A percentile compares a stretch with the other conserved stretches of the same genome.
Conservation (phyloP, 92 coral and sea anemone genomes). For the Parazoanthus swiftii region DNA sequence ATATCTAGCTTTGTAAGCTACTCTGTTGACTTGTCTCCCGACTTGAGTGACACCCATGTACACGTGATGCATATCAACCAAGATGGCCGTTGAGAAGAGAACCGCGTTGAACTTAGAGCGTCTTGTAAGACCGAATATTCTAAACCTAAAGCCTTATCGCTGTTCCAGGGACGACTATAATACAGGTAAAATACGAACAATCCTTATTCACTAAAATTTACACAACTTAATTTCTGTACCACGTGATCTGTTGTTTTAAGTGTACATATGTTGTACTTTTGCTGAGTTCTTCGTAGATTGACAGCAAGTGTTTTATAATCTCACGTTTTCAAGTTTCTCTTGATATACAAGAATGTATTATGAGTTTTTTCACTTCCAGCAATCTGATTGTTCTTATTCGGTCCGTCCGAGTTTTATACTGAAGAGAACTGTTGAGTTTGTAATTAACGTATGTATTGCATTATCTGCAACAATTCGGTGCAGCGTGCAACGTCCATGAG, state of each 20-base stretch:
- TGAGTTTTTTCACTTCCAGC: not conserved
- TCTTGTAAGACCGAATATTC: constrained; percentile 56
- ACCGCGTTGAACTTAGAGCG: constrained; percentile 17
- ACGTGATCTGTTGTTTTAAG: not conserved
- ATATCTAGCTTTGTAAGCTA: too few relatives aligned
- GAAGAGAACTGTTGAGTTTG: not conserved
- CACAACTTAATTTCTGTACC: not conserved
- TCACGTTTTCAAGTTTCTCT: not conserved
- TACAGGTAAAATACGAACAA: constrained; percentile 17
- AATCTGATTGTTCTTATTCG: not conserved
- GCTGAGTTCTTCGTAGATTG: not conserved
- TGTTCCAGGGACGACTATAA: constrained; percentile 58
- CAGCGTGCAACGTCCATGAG: not conserved
- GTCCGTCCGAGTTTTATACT: not conserved
- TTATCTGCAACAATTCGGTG: not conserved
- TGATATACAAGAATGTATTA: too few relatives aligned
- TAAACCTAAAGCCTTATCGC: constrained; percentile 48
- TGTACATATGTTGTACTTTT: not conserved
- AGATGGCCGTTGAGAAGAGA: not conserved
- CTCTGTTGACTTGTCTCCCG: too few relatives aligned
- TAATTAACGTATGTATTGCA: not conserved
- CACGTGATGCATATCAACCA: constrained; percentile 1
- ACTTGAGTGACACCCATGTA: not conserved
- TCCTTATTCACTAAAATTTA: constrained; percentile 1
- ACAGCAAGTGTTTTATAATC: not conserved